These are phyloP conservation scores for Drosophila obscura DNA, from an alignment of 1,140 invertebrate genomes.

Conservation along the genomic window DNA sequence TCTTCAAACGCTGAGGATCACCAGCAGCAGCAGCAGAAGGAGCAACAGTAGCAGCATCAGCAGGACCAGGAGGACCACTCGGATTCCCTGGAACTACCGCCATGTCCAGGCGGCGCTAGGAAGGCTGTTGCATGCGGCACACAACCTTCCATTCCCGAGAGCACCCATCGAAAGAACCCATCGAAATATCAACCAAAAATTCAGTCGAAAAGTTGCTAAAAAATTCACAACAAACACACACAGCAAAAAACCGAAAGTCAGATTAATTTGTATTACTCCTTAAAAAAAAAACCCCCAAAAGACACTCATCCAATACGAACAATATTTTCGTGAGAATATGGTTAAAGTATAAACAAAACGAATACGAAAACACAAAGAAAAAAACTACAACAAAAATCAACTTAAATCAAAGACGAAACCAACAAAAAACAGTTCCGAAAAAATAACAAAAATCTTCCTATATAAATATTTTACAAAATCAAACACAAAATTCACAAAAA, in stretches of 20 bases:
- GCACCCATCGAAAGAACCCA: conserved; percentile 18
- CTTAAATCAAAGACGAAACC: conserved; percentile 31
- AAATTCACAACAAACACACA: conserved; percentile 29
- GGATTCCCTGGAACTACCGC: conserved; percentile 28
- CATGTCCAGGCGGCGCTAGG: conserved; percentile 62
- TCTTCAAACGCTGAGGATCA: conserved; percentile 76
- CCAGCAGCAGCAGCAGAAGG: conserved; percentile 60
- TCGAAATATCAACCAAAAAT: conserved; percentile 47
- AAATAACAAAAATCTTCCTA: conserved; percentile 18
- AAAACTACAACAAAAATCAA: conserved; percentile 21
- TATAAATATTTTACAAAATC: conserved; percentile 12
- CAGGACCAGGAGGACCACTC: conserved; percentile 52
- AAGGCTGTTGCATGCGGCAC: conserved; percentile 59
- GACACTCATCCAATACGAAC: conserved; percentile 18
- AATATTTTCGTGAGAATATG: conserved; percentile 60
- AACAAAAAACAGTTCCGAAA: conserved; percentile 23
- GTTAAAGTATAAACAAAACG: conserved; percentile 60
- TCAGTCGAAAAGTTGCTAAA: conserved; percentile 48
- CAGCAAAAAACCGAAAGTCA: conserved; percentile 69
- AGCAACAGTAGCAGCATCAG: conserved; percentile 44
- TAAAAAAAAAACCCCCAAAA: conserved; percentile 35
- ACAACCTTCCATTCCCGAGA: conserved; percentile 35
- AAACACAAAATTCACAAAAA: conserved; percentile 39
- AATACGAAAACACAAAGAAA: conserved; percentile 20
- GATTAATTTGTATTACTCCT: conserved; percentile 73